phyloP scores from a whole-genome alignment of 2,797 vertebrate genomes.

The Micrastur ruficollis region DNA sequence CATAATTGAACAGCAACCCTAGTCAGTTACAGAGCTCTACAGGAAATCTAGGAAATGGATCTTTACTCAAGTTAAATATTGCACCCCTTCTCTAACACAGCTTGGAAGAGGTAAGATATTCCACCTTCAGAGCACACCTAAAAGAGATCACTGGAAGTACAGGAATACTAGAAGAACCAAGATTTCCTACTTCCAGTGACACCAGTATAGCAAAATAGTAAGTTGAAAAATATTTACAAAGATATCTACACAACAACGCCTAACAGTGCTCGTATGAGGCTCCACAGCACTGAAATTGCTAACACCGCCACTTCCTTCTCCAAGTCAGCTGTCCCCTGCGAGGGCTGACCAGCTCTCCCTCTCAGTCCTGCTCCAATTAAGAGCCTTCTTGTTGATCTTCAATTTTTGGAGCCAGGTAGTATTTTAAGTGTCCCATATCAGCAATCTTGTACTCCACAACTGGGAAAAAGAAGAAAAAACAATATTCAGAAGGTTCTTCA shows the following conservation, averaged over 20 bases:
- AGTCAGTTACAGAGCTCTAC: neutral
- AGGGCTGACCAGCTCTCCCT: neutral
- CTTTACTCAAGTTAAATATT: neutral
- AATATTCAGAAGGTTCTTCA: accelerated
- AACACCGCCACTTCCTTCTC: neutral
- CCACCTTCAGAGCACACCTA: neutral
- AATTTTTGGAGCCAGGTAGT: constrained; percentile 94
- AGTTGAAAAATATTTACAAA: constrained; percentile 76
- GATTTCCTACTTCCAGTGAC: constrained; percentile 16
- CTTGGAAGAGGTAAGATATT: neutral
- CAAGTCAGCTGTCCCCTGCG: neutral
- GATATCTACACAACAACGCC: constrained; percentile 72
- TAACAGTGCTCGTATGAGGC: neutral
- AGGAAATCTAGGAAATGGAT: neutral
- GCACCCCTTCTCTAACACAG: neutral
- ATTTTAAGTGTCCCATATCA: constrained; percentile 94
- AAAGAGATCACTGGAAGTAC: neutral
- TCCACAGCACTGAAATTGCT: neutral
- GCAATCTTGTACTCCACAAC: constrained; percentile 97
- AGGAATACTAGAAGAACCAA: neutral
- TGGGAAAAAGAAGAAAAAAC: constrained; percentile 23
- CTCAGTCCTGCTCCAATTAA: constrained; percentile 44
- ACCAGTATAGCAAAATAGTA: neutral
- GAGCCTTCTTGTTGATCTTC: constrained; percentile 87
- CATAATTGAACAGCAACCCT: neutral